Evolutionary conservation across 2,888 invertebrate species (phyloP).

Genomic region (Beris morrisii): DNA sequence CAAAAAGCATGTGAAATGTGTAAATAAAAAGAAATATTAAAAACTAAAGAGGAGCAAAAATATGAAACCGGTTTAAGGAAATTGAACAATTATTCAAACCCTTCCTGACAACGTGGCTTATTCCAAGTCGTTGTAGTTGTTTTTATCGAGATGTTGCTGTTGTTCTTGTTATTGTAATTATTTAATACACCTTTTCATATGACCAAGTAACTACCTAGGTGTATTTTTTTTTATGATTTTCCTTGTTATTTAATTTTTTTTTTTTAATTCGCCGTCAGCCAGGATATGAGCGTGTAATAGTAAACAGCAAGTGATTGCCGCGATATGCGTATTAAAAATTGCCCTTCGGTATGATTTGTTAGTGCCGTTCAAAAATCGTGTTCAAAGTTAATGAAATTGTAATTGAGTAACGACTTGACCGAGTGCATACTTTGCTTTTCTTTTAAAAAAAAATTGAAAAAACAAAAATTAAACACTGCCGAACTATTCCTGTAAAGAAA

Average conservation of each 20-base stretch:
- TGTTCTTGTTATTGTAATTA: conserved; percentile 8
- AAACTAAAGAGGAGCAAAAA: conserved; percentile 1
- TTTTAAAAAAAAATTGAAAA: background rate
- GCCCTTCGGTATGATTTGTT: conserved; percentile 55
- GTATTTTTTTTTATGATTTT: background rate
- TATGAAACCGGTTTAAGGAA: conserved; percentile 28
- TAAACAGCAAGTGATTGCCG: conserved; percentile 18
- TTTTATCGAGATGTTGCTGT: too few relatives aligned
- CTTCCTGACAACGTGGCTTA: conserved; percentile 36
- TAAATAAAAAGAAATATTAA: background rate
- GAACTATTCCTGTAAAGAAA: too few relatives aligned
- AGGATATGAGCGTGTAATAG: conserved; percentile 11
- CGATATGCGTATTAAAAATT: conserved; percentile 29
- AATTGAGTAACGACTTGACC: conserved; percentile 52
- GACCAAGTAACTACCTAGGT: background rate
- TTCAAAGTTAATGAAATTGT: conserved; percentile 58
- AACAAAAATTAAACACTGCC: too few relatives aligned
- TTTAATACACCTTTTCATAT: background rate
- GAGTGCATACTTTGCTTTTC: background rate
- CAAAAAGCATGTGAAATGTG: background rate
- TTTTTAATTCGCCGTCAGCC: conserved; percentile 1
- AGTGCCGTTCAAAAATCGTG: conserved; percentile 56
- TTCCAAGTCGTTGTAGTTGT: background rate
- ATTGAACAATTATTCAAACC: conserved; percentile 40
- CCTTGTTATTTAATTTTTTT: background rate